Evolutionary conservation across 2,113 vertebrate genomes (phyloP), one percentile per base, ranked within the genome.

Genomic region (Silurus meridionalis): DNA sequence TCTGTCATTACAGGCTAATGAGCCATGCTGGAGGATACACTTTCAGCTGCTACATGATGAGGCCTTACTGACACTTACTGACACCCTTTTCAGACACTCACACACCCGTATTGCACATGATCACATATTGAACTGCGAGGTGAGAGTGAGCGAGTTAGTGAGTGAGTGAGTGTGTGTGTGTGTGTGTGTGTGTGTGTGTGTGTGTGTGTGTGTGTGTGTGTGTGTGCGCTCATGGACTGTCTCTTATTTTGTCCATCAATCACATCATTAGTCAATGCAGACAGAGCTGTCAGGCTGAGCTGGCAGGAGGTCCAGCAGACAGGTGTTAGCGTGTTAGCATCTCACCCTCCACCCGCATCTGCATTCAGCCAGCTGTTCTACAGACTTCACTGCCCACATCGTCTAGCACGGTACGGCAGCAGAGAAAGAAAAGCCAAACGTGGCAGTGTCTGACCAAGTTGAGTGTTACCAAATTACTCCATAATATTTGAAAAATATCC

Each of bases 191-290:
- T 96, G 74, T 28, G 53, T 69, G 80, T 78, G 69, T 95, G 95
- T 96, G 93, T 96, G 95, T 96, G 74, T 28, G 53, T 69, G 80
- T 78, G 69, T 95, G 63, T 37, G 53, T 74, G 37, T 46, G 79
- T 57, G 19, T 78, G 86, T 72, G 46, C 46, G 84, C 55, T 66
- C 63, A 15, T 80, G 74, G 66, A 83, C 80, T 95, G 95, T 95
- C 95, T 95, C 96, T 95, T 96, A 96, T 96, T 95, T 96, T 95
- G 96, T 97, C 96, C 95, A 96, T 97, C 96, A 97, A 96, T 97
- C 95, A 96, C 95, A 94, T 95, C 96, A 97, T 97, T 97, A 97
- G 96, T 96, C 95, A 97, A 96, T 96, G 95, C 95, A 96, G 95
- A 96, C 96, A 95, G 93, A 93, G 93, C 93, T 96, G 96, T 95